Conservation (phyloP, 1,140 invertebrate species). For the Bombus vancouverensis region DNA sequence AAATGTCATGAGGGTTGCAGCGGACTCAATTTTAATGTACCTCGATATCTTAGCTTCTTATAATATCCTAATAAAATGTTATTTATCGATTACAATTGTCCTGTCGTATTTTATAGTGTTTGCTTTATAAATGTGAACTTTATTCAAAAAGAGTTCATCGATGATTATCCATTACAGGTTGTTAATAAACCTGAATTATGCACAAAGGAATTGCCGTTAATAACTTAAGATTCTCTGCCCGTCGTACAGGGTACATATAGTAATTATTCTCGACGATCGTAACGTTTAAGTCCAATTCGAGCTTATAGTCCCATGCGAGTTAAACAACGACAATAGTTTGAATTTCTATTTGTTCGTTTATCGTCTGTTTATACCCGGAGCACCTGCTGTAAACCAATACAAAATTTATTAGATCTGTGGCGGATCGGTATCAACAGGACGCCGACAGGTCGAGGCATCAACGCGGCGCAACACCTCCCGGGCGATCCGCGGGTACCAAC, state of each 20-base stretch:
- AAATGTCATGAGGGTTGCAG: constrained; percentile 64
- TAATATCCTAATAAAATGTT: too few species aligned
- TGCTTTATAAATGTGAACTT: neutral
- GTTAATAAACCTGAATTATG: neutral
- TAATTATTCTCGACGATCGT: constrained; percentile 11
- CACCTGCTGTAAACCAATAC: neutral
- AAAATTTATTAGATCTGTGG: neutral
- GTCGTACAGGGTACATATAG: constrained; percentile 40
- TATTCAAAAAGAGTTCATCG: neutral
- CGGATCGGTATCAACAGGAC: too few species aligned
- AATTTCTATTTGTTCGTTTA: neutral
- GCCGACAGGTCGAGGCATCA: too few species aligned
- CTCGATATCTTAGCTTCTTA: neutral
- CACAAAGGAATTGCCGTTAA: constrained; percentile 18
- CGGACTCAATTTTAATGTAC: constrained; percentile 71
- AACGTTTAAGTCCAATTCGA: constrained; percentile 9
- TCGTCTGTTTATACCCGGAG: neutral
- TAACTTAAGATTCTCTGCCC: neutral
- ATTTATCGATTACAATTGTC: neutral
- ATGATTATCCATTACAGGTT: neutral
- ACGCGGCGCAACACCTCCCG: too few species aligned
- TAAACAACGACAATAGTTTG: neutral
- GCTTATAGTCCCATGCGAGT: constrained; percentile 5
- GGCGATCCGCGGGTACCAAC: too few species aligned
- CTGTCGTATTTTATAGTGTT: neutral